Evolutionary conservation across 2,113 vertebrate genomes (phyloP).

Genomic region (Eptesicus fuscus): DNA sequence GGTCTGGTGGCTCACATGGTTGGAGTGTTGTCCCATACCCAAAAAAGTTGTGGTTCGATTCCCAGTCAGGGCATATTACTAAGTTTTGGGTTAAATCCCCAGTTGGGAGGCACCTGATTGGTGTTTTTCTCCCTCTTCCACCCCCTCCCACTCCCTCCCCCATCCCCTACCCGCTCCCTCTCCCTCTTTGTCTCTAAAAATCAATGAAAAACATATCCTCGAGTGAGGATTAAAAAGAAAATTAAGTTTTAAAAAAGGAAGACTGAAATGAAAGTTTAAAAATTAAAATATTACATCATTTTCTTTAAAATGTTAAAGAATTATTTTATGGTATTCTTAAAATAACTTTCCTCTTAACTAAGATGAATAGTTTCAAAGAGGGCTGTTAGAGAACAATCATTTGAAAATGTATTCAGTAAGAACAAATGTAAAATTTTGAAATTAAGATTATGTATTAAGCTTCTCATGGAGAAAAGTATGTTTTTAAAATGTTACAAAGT

Average conservation of each 20-base stretch:
- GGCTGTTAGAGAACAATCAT: neutral
- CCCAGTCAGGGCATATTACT: neutral
- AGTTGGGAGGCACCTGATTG: neutral
- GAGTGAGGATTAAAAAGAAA: neutral
- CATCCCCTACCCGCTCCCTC: rapidly evolving
- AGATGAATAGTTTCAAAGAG: slow-evolving; percentile 17
- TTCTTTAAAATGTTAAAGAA: neutral
- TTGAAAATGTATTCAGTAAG: slow-evolving; percentile 45
- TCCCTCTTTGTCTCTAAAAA: neutral
- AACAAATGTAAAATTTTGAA: neutral
- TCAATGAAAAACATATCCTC: neutral
- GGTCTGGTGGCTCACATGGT: neutral
- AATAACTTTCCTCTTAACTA: slow-evolving; percentile 22
- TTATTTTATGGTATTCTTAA: slow-evolving; percentile 5
- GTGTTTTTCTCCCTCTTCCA: neutral
- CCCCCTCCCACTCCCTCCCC: no score
- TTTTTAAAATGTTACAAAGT: slow-evolving; percentile 18
- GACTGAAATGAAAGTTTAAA: slow-evolving; percentile 1
- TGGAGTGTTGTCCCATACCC: neutral
- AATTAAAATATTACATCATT: neutral
- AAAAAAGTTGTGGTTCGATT: neutral
- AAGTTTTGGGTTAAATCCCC: neutral
- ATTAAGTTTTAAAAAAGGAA: neutral
- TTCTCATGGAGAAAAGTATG: neutral
- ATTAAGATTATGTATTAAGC: slow-evolving; percentile 14